These are phyloP conservation scores for Zosterops hypoxanthus DNA, from an alignment of 2,113 vertebrate species.

Conservation along the genomic window DNA sequence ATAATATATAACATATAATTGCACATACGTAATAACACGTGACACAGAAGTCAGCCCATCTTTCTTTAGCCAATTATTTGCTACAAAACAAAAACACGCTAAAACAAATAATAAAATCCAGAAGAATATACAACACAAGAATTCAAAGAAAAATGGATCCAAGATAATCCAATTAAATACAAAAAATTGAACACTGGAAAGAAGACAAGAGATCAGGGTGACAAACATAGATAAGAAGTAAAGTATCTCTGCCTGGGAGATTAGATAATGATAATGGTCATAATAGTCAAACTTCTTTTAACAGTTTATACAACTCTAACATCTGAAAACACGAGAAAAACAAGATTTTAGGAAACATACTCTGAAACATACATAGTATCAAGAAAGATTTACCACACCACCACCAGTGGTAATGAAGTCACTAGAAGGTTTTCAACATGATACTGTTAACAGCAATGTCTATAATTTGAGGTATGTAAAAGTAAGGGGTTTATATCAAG, in stretches of 20 bases:
- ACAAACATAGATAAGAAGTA: not conserved
- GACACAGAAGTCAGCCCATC: not conserved
- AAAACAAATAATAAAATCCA: not conserved
- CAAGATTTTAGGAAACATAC: not conserved
- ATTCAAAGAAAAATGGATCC: not conserved
- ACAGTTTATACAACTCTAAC: not conserved
- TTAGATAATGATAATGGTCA: not conserved
- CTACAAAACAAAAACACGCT: not conserved
- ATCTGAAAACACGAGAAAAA: not conserved
- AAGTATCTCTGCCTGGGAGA: not conserved
- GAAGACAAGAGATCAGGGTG: not conserved
- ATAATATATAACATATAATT: not conserved
- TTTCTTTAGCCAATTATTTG: not conserved
- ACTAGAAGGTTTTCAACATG: not conserved
- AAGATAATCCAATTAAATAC: not conserved
- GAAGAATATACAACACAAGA: not conserved
- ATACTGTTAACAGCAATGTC: not conserved
- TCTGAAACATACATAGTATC: not conserved
- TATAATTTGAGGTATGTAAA: not conserved
- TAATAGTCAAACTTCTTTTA: not conserved
- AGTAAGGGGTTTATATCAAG: not conserved
- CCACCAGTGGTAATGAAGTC: not conserved
- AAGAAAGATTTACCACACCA: not conserved
- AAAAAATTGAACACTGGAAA: not conserved
- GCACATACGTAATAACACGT: not conserved